These are phyloP conservation scores for Meandrina meandrites DNA, from an alignment of 92 coral and sea anemone species.

Conservation along the genomic window DNA sequence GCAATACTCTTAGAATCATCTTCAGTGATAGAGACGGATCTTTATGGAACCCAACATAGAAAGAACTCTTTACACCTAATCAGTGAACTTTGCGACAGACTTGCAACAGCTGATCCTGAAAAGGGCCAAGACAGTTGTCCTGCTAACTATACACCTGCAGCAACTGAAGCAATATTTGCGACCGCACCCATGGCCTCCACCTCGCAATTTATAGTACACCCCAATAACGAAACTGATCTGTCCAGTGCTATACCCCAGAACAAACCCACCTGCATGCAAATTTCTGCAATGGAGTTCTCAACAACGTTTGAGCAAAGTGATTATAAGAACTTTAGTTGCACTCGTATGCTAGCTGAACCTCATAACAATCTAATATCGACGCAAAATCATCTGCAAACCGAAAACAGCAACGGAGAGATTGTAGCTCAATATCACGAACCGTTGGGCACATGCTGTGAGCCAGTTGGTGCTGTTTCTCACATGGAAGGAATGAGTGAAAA, in stretches of 20 bases:
- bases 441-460: background rate
- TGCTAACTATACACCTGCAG: too few species aligned
- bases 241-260: background rate
- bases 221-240: background rate
- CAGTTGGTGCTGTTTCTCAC: constrained; percentile 8
- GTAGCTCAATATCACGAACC: background rate
- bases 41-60: background rate
- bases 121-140: background rate
- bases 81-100: constrained; percentile 32
- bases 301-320: background rate
- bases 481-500: constrained; percentile 13
- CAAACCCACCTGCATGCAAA: background rate
- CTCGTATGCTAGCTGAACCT: background rate
- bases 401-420: background rate
- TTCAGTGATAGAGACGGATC: background rate
- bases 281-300: background rate
- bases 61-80: constrained; percentile 21
- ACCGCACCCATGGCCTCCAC: background rate
- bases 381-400: background rate
- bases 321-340: background rate
- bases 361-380: too few species aligned
- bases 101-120: background rate
- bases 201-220: background rate
- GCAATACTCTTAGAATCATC: background rate
- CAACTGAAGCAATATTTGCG: background rate